These are phyloP conservation scores for Halesus radiatus DNA, from an alignment of 1,140 invertebrate genomes.

Conservation along the genomic window DNA sequence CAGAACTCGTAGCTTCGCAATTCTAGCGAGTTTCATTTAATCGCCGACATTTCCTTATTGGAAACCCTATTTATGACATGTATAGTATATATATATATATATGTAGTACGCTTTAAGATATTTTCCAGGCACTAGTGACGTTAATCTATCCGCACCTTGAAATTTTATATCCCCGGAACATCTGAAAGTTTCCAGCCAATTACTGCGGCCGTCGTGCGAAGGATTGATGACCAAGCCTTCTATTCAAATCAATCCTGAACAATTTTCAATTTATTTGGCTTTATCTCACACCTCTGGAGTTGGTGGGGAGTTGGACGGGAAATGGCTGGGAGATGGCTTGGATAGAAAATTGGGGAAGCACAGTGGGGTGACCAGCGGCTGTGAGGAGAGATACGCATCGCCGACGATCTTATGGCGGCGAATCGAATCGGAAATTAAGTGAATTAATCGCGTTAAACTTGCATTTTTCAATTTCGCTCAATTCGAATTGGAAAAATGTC, in stretches of 20 bases:
- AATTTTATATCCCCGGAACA: neutral
- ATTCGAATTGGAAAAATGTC: slow-evolving; percentile 46
- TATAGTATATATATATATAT: no score
- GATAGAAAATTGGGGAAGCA: no score
- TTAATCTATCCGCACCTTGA: slow-evolving; percentile 34
- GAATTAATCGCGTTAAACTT: slow-evolving; percentile 50
- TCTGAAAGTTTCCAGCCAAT: slow-evolving; percentile 51
- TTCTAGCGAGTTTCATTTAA: no score
- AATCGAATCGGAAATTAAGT: slow-evolving; percentile 50
- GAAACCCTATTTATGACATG: no score
- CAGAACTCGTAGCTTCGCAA: no score
- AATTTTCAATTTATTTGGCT: slow-evolving; percentile 55
- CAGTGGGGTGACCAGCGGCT: no score
- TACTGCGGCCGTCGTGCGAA: slow-evolving; percentile 43
- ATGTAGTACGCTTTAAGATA: neutral
- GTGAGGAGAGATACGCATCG: slow-evolving; percentile 44
- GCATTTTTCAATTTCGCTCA: slow-evolving; percentile 53
- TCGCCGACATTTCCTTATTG: no score
- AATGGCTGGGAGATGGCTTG: no score
- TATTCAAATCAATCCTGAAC: slow-evolving; percentile 54
- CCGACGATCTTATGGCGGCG: slow-evolving; percentile 6
- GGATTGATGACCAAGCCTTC: slow-evolving; percentile 53
- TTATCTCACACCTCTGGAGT: slow-evolving; percentile 38
- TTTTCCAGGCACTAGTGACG: neutral
- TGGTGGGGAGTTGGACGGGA: no score